Percentiles rank a stretch among this genome's conserved stretches.
These are phyloP conservation scores for Drosophila eohydei DNA, from an alignment of 2,888 invertebrate genomes.

Conservation along the genomic window DNA sequence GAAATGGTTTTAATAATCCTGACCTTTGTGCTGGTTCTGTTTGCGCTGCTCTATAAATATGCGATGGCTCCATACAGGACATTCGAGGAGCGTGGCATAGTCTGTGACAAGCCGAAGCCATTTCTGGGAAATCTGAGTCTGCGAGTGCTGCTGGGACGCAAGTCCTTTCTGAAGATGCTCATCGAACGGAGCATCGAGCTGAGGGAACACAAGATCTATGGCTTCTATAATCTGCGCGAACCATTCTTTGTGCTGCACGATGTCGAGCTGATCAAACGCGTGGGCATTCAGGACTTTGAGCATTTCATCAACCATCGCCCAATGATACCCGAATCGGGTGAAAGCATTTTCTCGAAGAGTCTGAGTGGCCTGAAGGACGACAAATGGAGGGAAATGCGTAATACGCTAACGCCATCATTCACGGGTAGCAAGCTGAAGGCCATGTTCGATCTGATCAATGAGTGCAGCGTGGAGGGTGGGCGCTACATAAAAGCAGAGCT, in stretches of 20 bases:
- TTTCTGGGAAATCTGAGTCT: slow-evolving; percentile 55
- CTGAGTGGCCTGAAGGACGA: slow-evolving; percentile 85
- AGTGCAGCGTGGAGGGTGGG: slow-evolving; percentile 70
- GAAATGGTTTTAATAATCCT: slow-evolving; percentile 46
- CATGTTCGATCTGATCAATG: slow-evolving; percentile 83
- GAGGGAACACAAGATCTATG: slow-evolving; percentile 83
- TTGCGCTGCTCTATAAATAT: slow-evolving; percentile 52
- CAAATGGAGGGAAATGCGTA: slow-evolving; percentile 84
- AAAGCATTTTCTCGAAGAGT: slow-evolving; percentile 86
- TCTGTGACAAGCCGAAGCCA: slow-evolving; percentile 41
- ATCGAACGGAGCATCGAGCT: slow-evolving; percentile 31
- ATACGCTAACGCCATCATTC: slow-evolving; percentile 84
- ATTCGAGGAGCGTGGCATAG: slow-evolving; percentile 56
- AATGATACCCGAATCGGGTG: slow-evolving; percentile 75
- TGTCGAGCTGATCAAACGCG: slow-evolving; percentile 86
- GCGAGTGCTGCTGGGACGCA: slow-evolving; percentile 28
- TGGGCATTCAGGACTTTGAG: slow-evolving; percentile 87
- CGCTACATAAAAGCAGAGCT: slow-evolving; percentile 51
- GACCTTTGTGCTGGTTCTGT: slow-evolving; percentile 20
- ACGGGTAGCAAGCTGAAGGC: slow-evolving; percentile 85
- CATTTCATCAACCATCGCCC: slow-evolving; percentile 85
- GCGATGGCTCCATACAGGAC: slow-evolving; percentile 35
- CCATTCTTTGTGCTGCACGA: slow-evolving; percentile 85
- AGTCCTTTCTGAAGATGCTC: slow-evolving; percentile 43
- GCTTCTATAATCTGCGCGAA: slow-evolving; percentile 84